phyloP scores from a whole-genome alignment of 92 coral and sea anemone genomes.

The Phenganax stokvisi region DNA sequence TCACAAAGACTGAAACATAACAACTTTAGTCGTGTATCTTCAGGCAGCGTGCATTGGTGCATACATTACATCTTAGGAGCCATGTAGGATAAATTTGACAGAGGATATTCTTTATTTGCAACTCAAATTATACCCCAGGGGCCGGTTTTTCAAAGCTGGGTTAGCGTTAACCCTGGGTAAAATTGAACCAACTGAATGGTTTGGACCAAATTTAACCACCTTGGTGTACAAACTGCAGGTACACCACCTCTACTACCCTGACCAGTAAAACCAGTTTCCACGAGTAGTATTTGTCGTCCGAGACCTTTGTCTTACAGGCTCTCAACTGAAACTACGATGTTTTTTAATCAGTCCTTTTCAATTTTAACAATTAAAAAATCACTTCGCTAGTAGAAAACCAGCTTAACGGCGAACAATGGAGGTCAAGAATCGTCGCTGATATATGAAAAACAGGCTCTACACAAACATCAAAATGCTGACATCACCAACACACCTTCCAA shows the following conservation, averaged over 20 bases:
- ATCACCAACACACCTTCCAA: background rate
- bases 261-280: too few relatives aligned
- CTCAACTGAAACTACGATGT: too few relatives aligned
- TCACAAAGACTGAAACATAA: background rate
- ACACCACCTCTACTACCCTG: too few relatives aligned
- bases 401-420: background rate
- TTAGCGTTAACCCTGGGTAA: too few relatives aligned
- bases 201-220: background rate
- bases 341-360: too few relatives aligned
- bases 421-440: background rate
- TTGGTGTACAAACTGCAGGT: too few relatives aligned
- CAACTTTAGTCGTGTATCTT: background rate
- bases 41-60: background rate
- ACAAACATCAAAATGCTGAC: background rate
- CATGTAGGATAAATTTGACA: background rate
- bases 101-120: background rate
- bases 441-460: background rate
- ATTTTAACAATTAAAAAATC: too few relatives aligned
- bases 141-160: background rate
- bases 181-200: background rate
- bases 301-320: too few relatives aligned
- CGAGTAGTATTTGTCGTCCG: too few relatives aligned
- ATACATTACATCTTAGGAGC: background rate
- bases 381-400: too few relatives aligned
- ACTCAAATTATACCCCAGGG: background rate